Base-by-base conservation (phyloP, 2,113 vertebrate species). In the Chloropsis cyanopogon region DNA sequence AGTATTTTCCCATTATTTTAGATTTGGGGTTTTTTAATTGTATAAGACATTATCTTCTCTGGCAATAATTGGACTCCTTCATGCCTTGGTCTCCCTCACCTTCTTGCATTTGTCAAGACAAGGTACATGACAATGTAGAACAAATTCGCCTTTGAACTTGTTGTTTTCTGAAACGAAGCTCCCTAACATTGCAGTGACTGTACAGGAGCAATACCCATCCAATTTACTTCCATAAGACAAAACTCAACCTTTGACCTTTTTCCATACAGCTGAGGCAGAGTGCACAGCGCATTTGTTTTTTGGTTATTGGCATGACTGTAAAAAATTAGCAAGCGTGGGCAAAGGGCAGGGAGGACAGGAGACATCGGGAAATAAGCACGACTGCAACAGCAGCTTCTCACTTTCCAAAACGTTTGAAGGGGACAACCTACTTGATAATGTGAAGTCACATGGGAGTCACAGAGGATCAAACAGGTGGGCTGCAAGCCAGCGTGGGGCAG, bases 371-470 rank as follows among this genome's bases (percentile, higher is more conserved):
- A 59, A 80, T 14, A 52, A 26, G 24, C 7, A 12, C 10, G 4
- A 26, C 22, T 5, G 5, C 20, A 53, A 17, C 23, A 69, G 15
- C 11, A 78, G 2, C 19, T 37, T 23, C 14, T 23, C 33, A 14
- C 14, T 33, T 35, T 18, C 11, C 8, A 13, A 39, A 22, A 10
- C 0, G 23, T 0, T 5, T 35, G 29, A 10, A 31, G 2, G 1
- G 8, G 25, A 29, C 22, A 65, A 9, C 5, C 14, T 23, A 1
- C 5, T 64, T 54, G 4, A 14, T 3, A 33, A 16, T 1, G 49
- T 22, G 17, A 66, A 20, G 0, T 21, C 46, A 14, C 14, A 14
- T 0, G 2, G 1, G 3, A 8, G 9, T 7, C 39, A 19, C 0
- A 20, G 8, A 12, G 23, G 0, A 22, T 8, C 9, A 39, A 21